These are phyloP conservation scores for Eurosta solidaginis DNA, from an alignment of 1,140 invertebrate genomes.

Conservation along the genomic window DNA sequence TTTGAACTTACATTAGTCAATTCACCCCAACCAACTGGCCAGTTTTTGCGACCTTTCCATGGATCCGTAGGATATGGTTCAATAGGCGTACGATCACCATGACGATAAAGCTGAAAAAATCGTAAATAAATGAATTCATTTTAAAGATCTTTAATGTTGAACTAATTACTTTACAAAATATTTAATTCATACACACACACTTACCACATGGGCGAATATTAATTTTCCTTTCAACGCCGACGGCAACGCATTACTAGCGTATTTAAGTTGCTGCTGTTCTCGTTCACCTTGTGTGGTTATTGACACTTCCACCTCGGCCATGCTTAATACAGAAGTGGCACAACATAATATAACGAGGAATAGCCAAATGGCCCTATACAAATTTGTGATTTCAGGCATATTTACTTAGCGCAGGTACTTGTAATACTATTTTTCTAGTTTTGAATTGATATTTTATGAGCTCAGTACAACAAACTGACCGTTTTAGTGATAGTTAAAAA, in stretches of 20 bases:
- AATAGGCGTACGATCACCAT: conserved; percentile 83
- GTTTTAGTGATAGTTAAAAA: not conserved
- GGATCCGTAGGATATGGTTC: conserved; percentile 78
- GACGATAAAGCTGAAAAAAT: conserved; percentile 67
- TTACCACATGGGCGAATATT: conserved; percentile 57
- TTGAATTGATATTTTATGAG: not conserved
- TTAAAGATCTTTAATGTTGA: not conserved
- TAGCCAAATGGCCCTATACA: not conserved
- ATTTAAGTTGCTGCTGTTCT: not conserved
- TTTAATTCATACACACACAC: conserved; percentile 26
- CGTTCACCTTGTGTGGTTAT: not conserved
- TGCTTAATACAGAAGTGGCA: not conserved
- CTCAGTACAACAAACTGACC: not conserved
- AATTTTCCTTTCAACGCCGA: conserved; percentile 42
- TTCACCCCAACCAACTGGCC: conserved; percentile 79
- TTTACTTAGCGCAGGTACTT: not conserved
- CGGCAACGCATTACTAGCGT: conserved; percentile 6
- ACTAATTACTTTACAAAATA: not conserved
- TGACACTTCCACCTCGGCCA: not conserved
- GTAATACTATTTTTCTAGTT: not conserved
- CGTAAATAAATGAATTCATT: not conserved
- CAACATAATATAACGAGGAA: not conserved
- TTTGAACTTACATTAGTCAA: conserved; percentile 73
- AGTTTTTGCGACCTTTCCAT: conserved; percentile 68
- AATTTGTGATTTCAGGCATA: not conserved